These are phyloP conservation scores for Atethmia centrago DNA, from an alignment of 2,888 invertebrate genomes.

Conservation along the genomic window DNA sequence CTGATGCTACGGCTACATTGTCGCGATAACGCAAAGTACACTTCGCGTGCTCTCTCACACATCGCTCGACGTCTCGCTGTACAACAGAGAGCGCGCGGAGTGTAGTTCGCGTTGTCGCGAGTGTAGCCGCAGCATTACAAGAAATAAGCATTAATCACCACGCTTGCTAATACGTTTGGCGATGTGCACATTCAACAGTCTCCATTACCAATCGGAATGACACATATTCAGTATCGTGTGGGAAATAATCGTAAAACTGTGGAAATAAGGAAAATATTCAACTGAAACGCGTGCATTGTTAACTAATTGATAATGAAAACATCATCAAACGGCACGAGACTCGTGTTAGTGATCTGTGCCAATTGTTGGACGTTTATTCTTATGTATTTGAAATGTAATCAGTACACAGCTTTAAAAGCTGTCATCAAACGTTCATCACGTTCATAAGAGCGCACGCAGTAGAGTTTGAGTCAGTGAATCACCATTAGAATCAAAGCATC, in stretches of 20 bases:
- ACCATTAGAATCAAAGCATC: not conserved
- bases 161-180: not conserved
- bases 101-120: too few species aligned
- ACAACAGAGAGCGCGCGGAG: too few species aligned
- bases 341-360: conserved; percentile 16
- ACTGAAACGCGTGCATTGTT: conserved; percentile 21
- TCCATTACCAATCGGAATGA: conserved; percentile 3
- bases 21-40: too few species aligned
- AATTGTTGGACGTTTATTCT: conserved; percentile 12
- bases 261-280: conserved; percentile 21
- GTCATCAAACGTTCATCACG: conserved; percentile 31
- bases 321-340: conserved; percentile 9
- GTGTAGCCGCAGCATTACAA: too few species aligned
- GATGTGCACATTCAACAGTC: not conserved
- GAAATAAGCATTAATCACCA: not conserved
- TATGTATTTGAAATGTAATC: conserved; percentile 10
- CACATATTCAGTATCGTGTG: conserved; percentile 12
- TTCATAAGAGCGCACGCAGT: not conserved
- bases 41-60: too few species aligned
- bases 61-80: too few species aligned
- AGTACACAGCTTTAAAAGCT: conserved; percentile 13
- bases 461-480: conserved; percentile 14
- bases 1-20: too few species aligned
- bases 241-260: conserved; percentile 21
- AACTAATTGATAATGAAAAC: conserved; percentile 34